phyloP scores from a whole-genome alignment of 1,140 invertebrate species.

The Aricia agestis region DNA sequence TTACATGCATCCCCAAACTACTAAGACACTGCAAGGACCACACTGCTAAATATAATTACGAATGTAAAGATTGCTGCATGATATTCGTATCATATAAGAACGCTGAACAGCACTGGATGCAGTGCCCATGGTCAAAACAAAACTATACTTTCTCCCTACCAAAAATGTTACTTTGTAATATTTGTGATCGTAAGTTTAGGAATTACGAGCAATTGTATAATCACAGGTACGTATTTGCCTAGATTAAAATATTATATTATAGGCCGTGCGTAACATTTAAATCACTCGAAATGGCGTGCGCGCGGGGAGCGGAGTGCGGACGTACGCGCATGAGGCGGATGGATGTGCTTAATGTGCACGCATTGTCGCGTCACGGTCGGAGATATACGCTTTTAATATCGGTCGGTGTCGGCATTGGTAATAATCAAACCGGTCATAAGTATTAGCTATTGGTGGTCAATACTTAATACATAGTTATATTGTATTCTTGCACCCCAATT shows the following conservation, averaged over 20 bases:
- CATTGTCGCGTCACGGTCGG: no score
- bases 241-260: background rate
- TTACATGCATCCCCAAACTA: conserved; percentile 61
- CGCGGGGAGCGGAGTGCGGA: no score
- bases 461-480: no score
- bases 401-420: no score
- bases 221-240: conserved; percentile 48
- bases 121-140: conserved; percentile 56
- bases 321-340: no score
- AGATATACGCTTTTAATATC: no score
- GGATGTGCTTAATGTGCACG: no score
- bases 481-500: no score
- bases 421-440: no score
- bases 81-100: conserved; percentile 58
- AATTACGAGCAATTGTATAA: conserved; percentile 69
- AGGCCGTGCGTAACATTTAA: no score
- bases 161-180: conserved; percentile 64
- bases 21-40: conserved; percentile 59
- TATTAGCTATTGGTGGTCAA: no score
- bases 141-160: conserved; percentile 61
- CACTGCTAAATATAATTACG: conserved; percentile 54
- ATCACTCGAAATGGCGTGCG: no score
- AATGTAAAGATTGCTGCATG: conserved; percentile 59
- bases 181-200: conserved; percentile 67
- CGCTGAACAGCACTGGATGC: conserved; percentile 61